phyloP scores from a whole-genome alignment of 1,140 invertebrate species.

The Pentalonia nigronervosa region DNA sequence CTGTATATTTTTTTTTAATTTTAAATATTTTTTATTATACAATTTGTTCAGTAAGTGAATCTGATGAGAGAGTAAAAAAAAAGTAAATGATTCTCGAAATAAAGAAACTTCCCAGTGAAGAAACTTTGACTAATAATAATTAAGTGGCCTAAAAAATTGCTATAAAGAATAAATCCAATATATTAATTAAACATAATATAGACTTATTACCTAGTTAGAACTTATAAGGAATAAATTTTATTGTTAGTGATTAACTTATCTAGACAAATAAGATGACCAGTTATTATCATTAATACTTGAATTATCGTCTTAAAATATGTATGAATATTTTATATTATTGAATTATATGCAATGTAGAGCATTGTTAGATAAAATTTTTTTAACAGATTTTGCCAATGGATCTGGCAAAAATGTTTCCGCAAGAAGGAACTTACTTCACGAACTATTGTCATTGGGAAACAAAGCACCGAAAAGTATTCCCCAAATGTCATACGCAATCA shows the following conservation, averaged over 20 bases:
- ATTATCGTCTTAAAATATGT: conserved; percentile 16
- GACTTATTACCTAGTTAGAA: not conserved
- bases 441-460: conserved; percentile 73
- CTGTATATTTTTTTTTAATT: too few relatives aligned
- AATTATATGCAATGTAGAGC: not conserved
- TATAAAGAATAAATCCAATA: not conserved
- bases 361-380: conserved; percentile 50
- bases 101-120: too few relatives aligned
- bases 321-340: not conserved
- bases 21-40: too few relatives aligned
- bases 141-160: not conserved
- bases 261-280: not conserved
- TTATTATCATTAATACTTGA: not conserved
- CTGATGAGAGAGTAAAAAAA: too few relatives aligned
- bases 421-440: conserved; percentile 72
- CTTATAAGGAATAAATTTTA: not conserved
- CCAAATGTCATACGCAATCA: conserved; percentile 97
- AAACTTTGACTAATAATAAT: too few relatives aligned
- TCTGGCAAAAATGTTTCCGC: conserved; percentile 75
- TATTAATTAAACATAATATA: not conserved
- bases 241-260: not conserved
- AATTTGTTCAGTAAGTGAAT: too few relatives aligned
- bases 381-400: conserved; percentile 63
- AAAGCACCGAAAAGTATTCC: conserved; percentile 79
- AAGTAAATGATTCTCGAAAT: too few relatives aligned